Evolutionary conservation across 1,140 invertebrate species (phyloP), one percentile per base, ranked within the genome.

Genomic region (Lepidurus packardi): DNA sequence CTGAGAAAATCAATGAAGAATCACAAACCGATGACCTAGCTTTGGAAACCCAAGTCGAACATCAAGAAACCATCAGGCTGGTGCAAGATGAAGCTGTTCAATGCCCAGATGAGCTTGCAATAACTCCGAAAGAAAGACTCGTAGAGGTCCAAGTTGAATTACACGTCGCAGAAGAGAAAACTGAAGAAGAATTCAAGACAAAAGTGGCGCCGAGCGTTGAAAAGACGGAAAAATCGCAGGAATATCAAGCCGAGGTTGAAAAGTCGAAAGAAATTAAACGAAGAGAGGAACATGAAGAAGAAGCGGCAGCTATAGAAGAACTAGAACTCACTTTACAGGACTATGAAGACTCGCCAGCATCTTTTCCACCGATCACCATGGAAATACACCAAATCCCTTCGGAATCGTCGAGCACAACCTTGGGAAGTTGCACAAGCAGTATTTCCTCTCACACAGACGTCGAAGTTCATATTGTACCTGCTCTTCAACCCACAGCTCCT

Each of bases 131-230:
- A 65, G 21, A 34, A 34, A 34, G 34, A 34, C 34, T 34, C 34
- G 34, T 34, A 34, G 34, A 34, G 34, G 34, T 75, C 74, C 74
- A 75, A 43, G 74, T 75, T 43, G 34, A 75, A 41, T 43, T 41
- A 43, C 74, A 75, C 41, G 16, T 43, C 44, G 2, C 74, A 43
- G 34, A 41, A 75, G 11, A 42, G 25, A 42, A 43, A 8, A 10
- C 24, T 6, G 74, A 75, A 10, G 74, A 75, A 75, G 74, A 75
- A 25, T 4, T 4, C 34, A 34, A 34, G 34, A 34, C 34, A 0
- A 34, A 34, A 4, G 3, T 34, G 34, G 34, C 34, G 3, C 34
- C 34, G 4, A 34, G 34, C 34, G 34, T 34, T 34, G 34, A 34
- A 34, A 34, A 34, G 34, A 34, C 34, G 34, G 21, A 21, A 21